phyloP scores from a whole-genome alignment of 2,888 invertebrate genomes.

The Cerastis rubricosa region DNA sequence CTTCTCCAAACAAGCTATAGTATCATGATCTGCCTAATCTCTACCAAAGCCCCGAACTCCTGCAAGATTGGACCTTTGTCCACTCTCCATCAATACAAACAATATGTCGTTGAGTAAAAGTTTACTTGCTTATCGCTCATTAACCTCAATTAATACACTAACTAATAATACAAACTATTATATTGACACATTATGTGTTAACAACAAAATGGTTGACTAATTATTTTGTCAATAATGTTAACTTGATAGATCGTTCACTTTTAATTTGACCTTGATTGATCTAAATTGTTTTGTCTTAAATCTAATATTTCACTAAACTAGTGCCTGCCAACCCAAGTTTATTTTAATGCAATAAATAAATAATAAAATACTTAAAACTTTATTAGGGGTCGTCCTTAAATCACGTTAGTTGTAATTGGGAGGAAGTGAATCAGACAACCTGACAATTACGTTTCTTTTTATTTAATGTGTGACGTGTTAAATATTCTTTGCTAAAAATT shows the following conservation, averaged over 20 bases:
- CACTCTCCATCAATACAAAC: background rate
- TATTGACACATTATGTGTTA: constrained; percentile 1
- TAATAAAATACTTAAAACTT: background rate
- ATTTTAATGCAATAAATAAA: background rate
- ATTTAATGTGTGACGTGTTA: too few species aligned
- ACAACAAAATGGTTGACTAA: constrained; percentile 24
- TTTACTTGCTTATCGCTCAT: constrained; percentile 24
- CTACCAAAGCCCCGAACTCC: too few species aligned
- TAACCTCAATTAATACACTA: constrained; percentile 15
- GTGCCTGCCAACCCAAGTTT: too few species aligned
- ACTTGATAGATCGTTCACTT: background rate
- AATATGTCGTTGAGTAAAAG: too few species aligned
- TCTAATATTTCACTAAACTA: background rate
- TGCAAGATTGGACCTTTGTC: too few species aligned
- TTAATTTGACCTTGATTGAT: background rate
- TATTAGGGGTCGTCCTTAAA: background rate
- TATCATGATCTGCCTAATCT: too few species aligned
- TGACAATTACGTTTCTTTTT: too few species aligned
- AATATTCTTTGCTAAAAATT: too few species aligned
- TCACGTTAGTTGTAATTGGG: too few species aligned
- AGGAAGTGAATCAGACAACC: too few species aligned
- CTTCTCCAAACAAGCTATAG: too few species aligned
- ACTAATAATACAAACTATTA: background rate
- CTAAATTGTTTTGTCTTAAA: background rate
- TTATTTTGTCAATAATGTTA: constrained; percentile 26